Evolutionary conservation across 2,113 vertebrate genomes (phyloP), one percentile per base, ranked within the genome.

Genomic region (Corythornis cristatus): DNA sequence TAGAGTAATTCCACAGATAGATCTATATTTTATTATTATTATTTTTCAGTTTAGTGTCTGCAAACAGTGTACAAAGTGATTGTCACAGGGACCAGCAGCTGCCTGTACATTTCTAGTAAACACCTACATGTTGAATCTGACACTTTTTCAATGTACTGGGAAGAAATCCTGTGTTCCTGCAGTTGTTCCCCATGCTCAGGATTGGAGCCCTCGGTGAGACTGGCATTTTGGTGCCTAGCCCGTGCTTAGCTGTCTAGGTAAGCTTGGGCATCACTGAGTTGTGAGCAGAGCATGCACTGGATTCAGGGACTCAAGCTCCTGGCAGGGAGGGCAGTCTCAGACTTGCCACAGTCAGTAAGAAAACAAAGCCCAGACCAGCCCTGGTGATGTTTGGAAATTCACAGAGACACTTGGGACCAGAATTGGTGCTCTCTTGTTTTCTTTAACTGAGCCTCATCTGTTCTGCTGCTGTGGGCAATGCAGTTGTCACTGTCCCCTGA

Each of bases 391-490:
- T 95, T 94, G 92, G 75, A 91, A 95, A 91, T 80, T 67, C 68
- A 91, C 60, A 93, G 12, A 79, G 72, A 85, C 82, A 2, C 93
- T 89, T 88, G 95, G 96, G 88, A 91, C 88, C 45, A 40, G 83
- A 88, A 82, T 62, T 91, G 61, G 91, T 90, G 28, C 57, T 71
- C 19, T 88, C 68, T 91, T 96, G 90, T 96, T 97, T 96, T 95
- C 93, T 94, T 95, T 93, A 88, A 88, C 87, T n/a, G 74, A 91
- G 65, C 54, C 61, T 93, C 83, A 84, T 86, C 90, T 9, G 22
- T 95, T 96, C 82, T 93, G 94, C 84, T 90, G 33, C 91, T 88
- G 45, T 96, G 95, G 93, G 75, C 94, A 95, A 91, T 91, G 90
- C 93, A 75, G 80, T 95, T 96, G 88, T 94, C 88, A 53, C 91